Evolutionary conservation across 2,888 invertebrate species (phyloP), one percentile per base, ranked within the genome.

Genomic region (Argyra leucocephala): DNA sequence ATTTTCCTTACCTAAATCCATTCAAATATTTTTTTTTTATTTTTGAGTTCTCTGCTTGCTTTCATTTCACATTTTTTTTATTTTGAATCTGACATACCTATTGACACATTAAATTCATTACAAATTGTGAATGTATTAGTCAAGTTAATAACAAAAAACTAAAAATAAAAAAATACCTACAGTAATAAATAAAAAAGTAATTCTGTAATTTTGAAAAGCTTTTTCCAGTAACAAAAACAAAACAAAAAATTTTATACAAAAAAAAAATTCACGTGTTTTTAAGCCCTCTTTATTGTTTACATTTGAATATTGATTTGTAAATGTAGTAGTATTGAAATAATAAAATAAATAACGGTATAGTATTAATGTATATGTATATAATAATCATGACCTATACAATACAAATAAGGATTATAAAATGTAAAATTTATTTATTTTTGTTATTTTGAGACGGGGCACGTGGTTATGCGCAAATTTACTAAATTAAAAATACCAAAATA

Each of bases 101-200:
- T 48, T 48, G 48, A 48, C 18, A 48, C n/a, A 48, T 48, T 48
- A 48, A 48, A 48, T 18, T 48, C 48, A 48, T 48, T 48, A 48
- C n/a, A 48, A 48, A n/a, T 18, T 48, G 48, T n/a, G 18, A 48
- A 48, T 31, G 18, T 48, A 2, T 48, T 6, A 2, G 2, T 48
- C 3, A 31, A 31, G 12, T 31, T 31, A 31, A 31, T 2, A 31
- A 31, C 7, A 12, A 31, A 48, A 48, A 48, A 48, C 48, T 5
- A 48, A 48, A 6, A 15, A 37, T 12, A 31, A 31, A 31, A 10
- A 2, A 31, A 7, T 6, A 26, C 26, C 5, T 26, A 26, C 7
- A 26, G 26, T 6, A 6, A 26, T 6, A 26, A 31, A 31, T 7
- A 31, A 31, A 31, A 4, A 31, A n/a, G n/a, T n/a, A n/a, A n/a